These are phyloP conservation scores for Rhinopomastus cyanomelas DNA, from an alignment of 2,113 vertebrate genomes.

Conservation along the genomic window DNA sequence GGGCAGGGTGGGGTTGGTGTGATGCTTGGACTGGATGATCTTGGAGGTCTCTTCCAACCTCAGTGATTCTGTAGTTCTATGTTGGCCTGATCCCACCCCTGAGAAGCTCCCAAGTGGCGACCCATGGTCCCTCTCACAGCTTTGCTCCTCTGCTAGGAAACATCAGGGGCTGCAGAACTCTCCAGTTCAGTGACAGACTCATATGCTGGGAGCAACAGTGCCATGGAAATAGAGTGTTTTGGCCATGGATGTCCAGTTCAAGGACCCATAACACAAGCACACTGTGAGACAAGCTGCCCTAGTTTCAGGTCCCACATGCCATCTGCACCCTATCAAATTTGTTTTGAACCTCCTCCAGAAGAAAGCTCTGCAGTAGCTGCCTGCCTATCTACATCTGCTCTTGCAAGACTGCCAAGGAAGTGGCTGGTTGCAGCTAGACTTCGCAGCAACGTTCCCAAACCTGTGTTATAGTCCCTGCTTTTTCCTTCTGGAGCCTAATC, in stretches of 20 bases:
- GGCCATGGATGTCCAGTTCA: neutral
- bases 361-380: neutral
- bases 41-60: too few relatives aligned
- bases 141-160: neutral
- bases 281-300: fast-evolving
- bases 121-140: neutral
- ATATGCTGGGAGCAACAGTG: fast-evolving
- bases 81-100: too few relatives aligned
- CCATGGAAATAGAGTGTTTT: neutral
- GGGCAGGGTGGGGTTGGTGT: too few relatives aligned
- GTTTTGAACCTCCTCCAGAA: neutral
- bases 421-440: neutral
- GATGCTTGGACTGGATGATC: too few relatives aligned
- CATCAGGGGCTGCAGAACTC: neutral
- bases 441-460: neutral
- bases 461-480: neutral
- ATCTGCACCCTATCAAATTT: neutral
- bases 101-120: neutral
- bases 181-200: neutral
- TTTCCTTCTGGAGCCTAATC: neutral
- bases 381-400: neutral
- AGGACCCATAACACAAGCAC: neutral
- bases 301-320: fast-evolving
- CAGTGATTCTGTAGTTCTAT: too few relatives aligned
- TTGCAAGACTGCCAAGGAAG: neutral